Evolutionary conservation across 1,140 invertebrate genomes (phyloP), one percentile per base, ranked within the genome.

Genomic region (Anoplolepis gracilipes): DNA sequence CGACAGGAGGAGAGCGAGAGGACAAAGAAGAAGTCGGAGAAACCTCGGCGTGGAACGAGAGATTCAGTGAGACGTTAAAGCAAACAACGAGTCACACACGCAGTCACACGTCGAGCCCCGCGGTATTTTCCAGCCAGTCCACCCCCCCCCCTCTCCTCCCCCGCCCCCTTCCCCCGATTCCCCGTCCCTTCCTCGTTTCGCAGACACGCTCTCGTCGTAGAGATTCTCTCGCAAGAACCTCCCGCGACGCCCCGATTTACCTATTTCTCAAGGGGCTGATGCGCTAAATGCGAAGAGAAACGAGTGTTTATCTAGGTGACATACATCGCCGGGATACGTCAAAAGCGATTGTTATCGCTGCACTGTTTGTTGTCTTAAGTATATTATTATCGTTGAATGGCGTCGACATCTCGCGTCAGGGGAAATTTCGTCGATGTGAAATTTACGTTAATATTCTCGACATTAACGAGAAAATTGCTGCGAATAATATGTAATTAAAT

Each of bases 51-150:
- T 75, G 82, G 90, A 88, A 62, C 85, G 88, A 92, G 88, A 92
- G 65, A 88, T 78, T 85, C 91, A 89, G 57, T 81, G 89, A 92
- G 92, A 93, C 92, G 93, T 92, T 90, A 94, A 94, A 91, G 90
- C 90, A 93, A 94, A 94, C 89, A 93, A 55, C 73, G 87, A 91
- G 86, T 92, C 92, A 89, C 92, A 92, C 90, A 89, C 87, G 92
- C 76, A 88, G 85, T 87, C 88, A 87, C 91, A 87, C 88, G 87
- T 88, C 78, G 67, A 46, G 61, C 55, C 39, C 62, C 55, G 49
- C 36, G 67, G 67, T 72, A 72, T 42, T 82, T 73, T 61, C 78
- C 36, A 53, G 4, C 36, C 13, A 19, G n/a, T 10, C 13, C 67
- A 16, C 19, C 13, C 2, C 16, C 22, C 10, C 67, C 19, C 16